Evolutionary conservation across 2,113 vertebrate genomes (phyloP), one percentile per base, ranked within the genome.

Genomic region (Bufo gargarizans): DNA sequence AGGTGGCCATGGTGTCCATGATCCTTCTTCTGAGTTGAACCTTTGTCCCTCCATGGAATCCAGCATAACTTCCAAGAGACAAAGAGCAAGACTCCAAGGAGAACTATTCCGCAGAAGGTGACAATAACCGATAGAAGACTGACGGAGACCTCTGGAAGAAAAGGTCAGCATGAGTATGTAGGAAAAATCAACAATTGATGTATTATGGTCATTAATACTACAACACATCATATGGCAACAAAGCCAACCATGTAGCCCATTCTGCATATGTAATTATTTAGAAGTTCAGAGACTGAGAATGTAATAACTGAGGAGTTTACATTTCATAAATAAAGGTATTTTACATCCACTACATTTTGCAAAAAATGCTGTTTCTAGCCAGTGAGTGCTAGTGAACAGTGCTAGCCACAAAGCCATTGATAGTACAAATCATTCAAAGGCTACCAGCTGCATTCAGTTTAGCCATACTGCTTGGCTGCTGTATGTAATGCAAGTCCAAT

Each of bases 61-160:
- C 97, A 98, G 94, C 97, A 98, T 43, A 98, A 93, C 92, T 98
- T 98, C 97, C 97, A 98, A 69, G 97, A 98, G 90, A 98, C 97
- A 43, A 98, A 98, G 90, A 98, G 96, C 12, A 97, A 98, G 83
- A 98, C 97, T 1, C 97, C 97, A 88, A 98, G 95, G 45, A 98
- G 95, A 78, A 98, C 97, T 78, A 98, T 96, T 89, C 97, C 97
- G 6, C 97, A 98, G 94, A 98, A 98, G 0, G 97, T 98, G 91
- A 98, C 97, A 17, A 98, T 98, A 91, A 98, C 97, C 0, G 97
- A 97, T 87, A 98, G 95, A 86, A 98, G 96, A 13, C 97, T 98
- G 91, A 98, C 97, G 2, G 96, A 96, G 93, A 98, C 97, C 92
- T 98, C 97, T 97, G 91, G 12, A 90, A 89, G 80, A 84, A 65